phyloP scores from a whole-genome alignment of 2,888 invertebrate species.

The Unio pictorum region DNA sequence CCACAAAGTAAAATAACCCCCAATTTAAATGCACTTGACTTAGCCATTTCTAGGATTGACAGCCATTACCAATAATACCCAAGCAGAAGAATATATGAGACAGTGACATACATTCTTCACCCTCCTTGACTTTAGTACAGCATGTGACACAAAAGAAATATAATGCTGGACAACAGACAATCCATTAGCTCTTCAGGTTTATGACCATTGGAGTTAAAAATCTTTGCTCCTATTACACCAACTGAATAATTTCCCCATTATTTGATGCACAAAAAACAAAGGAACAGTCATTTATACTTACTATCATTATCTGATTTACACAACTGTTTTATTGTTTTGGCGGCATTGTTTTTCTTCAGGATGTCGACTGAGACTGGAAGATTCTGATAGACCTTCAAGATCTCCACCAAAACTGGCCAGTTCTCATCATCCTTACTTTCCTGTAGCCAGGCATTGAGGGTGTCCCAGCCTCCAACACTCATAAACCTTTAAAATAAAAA shows the following conservation, averaged over 20 bases:
- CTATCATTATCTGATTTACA: slow-evolving; percentile 79
- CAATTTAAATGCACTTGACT: no score
- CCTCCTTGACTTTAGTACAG: no score
- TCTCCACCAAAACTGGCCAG: slow-evolving; percentile 88
- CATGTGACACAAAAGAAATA: no score
- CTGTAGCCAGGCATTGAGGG: slow-evolving; percentile 91
- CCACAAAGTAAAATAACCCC: no score
- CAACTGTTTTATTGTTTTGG: slow-evolving; percentile 86
- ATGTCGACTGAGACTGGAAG: slow-evolving; percentile 93
- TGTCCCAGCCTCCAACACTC: slow-evolving; percentile 92
- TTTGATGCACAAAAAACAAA: neutral
- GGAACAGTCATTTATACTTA: slow-evolving; percentile 73
- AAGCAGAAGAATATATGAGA: no score
- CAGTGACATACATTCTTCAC: no score
- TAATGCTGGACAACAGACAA: no score
- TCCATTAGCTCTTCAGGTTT: no score
- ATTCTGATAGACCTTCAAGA: slow-evolving; percentile 86
- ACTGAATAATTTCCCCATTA: no score
- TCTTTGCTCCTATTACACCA: neutral
- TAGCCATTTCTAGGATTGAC: no score
- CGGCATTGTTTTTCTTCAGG: slow-evolving; percentile 91
- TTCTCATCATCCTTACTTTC: slow-evolving; percentile 88
- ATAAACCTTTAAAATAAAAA: slow-evolving; percentile 79
- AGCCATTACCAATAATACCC: no score
- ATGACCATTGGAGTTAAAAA: neutral